Percentiles rank a stretch among this genome's conserved stretches.
Evolutionary conservation across 2,797 vertebrate genomes (phyloP).

Genomic region (Brotula barbata): DNA sequence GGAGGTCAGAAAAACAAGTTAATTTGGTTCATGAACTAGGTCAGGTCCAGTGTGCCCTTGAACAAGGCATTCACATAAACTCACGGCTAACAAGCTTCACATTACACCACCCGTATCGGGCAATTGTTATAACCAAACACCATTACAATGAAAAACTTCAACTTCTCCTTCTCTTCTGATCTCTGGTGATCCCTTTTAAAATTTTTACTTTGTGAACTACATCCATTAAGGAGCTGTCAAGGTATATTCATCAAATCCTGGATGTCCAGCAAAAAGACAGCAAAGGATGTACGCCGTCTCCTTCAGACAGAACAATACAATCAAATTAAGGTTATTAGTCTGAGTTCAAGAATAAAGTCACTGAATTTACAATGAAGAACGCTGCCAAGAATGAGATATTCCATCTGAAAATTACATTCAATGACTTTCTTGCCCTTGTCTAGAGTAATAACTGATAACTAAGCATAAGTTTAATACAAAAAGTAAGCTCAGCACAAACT

Average conservation of each 20-base stretch:
- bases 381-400: constrained; percentile 32
- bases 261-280: constrained; percentile 65
- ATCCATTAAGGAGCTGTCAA: constrained; percentile 26
- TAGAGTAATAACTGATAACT: constrained; percentile 7
- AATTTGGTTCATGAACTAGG: constrained; percentile 26
- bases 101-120: constrained; percentile 2
- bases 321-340: constrained; percentile 70
- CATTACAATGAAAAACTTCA: constrained; percentile 8
- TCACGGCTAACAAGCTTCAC: constrained; percentile 39
- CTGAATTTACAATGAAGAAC: constrained; percentile 49
- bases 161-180: constrained; percentile 20
- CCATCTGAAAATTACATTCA: constrained; percentile 20
- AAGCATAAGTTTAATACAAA: constrained; percentile 14
- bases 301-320: constrained; percentile 61
- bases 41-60: constrained; percentile 11
- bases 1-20: constrained; percentile 29
- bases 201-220: constrained; percentile 23
- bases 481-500: neutral
- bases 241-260: constrained; percentile 60
- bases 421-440: constrained; percentile 18
- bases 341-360: constrained; percentile 44
- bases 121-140: constrained; percentile 10
- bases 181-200: neutral
- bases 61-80: constrained; percentile 20
- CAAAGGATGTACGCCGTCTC: constrained; percentile 56